These are phyloP conservation scores for Gambusia affinis DNA, from an alignment of 2,113 vertebrate genomes.

Conservation along the genomic window DNA sequence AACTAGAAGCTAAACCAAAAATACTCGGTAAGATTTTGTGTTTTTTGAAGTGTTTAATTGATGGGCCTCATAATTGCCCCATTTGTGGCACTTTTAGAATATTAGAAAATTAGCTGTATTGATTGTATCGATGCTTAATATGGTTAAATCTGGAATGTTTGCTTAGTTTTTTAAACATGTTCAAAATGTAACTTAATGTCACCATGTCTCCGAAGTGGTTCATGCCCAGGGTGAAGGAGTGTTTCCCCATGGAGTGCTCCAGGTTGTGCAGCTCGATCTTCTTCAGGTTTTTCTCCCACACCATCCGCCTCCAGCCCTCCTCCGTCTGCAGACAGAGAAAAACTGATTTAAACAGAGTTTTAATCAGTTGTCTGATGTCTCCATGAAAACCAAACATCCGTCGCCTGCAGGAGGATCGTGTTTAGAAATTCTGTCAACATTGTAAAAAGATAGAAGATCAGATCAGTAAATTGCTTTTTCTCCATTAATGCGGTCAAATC, in stretches of 20 bases:
- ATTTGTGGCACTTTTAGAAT: background rate
- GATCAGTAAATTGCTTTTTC: background rate
- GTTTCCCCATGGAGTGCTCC: constrained; percentile 87
- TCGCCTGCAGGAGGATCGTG: background rate
- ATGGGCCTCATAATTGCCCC: too few relatives aligned
- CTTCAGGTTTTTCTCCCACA: constrained; percentile 95
- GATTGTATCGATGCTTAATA: background rate
- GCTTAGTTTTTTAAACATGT: background rate
- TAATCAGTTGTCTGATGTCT: background rate
- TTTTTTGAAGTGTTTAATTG: too few relatives aligned
- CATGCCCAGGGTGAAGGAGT: constrained; percentile 88
- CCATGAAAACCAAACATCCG: background rate
- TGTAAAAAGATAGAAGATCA: background rate
- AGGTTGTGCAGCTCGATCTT: constrained; percentile 93
- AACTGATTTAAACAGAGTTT: background rate
- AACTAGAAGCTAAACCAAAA: too few relatives aligned
- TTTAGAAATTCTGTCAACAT: background rate
- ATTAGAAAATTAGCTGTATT: background rate
- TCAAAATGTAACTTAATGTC: constrained; percentile 25
- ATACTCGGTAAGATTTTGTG: too few relatives aligned
- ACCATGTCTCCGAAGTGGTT: constrained; percentile 98
- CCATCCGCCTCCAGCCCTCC: constrained; percentile 89
- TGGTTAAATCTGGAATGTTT: background rate
- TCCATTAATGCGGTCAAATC: background rate
- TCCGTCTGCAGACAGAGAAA: constrained; percentile 76